Base-by-base conservation (phyloP, 2,113 vertebrate species). In the Ptyas mucosa region DNA sequence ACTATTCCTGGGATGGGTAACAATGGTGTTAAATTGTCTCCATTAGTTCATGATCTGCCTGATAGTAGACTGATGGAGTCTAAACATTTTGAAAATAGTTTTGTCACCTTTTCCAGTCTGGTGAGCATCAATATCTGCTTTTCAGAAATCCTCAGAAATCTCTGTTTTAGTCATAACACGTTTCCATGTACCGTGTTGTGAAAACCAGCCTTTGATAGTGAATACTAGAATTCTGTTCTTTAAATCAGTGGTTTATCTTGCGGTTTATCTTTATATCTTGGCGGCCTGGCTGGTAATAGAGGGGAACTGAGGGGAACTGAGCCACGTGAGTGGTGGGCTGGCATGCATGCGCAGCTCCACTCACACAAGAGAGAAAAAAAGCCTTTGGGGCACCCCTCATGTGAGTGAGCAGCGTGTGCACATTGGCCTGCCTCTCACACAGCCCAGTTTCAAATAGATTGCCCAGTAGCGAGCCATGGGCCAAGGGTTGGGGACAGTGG, bases 291-390 rank as follows among this genome's bases (percentile, higher is more conserved):
- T 64, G 12, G 29, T 14, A 12, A 14, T 2, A 15, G 12, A 69
- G 64, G 29, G 12, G 64, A n/a, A 69, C 12, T 2, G 12, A 69
- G 64, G 29, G 12, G 64, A n/a, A 69, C 12, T 2, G 12, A 0
- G 0, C 29, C 12, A 5, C 5, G 0, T 69, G 61, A 64, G 29
- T 69, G 29, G 12, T 69, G 4, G 61, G 61, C 11, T 64, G 11
- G 9, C 3, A 2, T 0, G 0, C 58, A 29, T 0, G 0, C 1
- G 8, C 61, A 69, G 26, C 29, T 69, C 4, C 11, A 69, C 29
- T 69, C 29, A 69, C 12, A 29, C 11, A 29, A 64, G 26, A 64
- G 3, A 64, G 61, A 64, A 64, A 11, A 69, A 4, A n/a, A 69
- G 29, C 29, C 29, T 69, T 69, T n/a, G 61, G 61, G 61, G 29